Percentiles rank a stretch among this genome's conserved stretches.
Evolutionary conservation across 2,888 invertebrate genomes (phyloP).

Genomic region (Zaprionus lineosus): DNA sequence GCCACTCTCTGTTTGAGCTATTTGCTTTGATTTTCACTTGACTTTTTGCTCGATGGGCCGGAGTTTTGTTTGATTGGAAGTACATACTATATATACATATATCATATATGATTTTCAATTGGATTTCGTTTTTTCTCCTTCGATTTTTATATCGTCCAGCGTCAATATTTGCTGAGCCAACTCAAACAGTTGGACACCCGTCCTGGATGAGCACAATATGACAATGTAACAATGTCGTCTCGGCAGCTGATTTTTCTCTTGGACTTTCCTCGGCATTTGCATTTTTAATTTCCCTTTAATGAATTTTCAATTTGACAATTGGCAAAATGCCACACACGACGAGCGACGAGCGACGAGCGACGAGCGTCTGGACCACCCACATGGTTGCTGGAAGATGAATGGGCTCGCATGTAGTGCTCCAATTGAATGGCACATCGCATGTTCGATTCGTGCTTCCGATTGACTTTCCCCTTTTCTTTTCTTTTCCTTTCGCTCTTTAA

Average conservation of each 20-base stretch:
- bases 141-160: too few species aligned
- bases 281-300: slow-evolving; percentile 80
- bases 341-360: too few species aligned
- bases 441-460: slow-evolving; percentile 41
- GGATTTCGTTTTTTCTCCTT: slow-evolving; percentile 7
- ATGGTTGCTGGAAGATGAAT: slow-evolving; percentile 1
- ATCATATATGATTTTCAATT: slow-evolving; percentile 41
- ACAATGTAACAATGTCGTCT: slow-evolving; percentile 30
- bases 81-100: too few species aligned
- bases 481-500: slow-evolving; percentile 23
- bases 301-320: slow-evolving; percentile 80
- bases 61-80: slow-evolving; percentile 38
- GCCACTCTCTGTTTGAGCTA: slow-evolving; percentile 48
- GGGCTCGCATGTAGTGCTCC: slow-evolving; percentile 30
- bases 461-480: slow-evolving; percentile 63
- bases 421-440: slow-evolving; percentile 31
- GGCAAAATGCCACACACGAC: slow-evolving; percentile 66
- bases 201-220: slow-evolving; percentile 31
- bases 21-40: slow-evolving; percentile 76
- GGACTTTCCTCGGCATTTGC: slow-evolving; percentile 54
- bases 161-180: slow-evolving; percentile 67
- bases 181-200: slow-evolving; percentile 66
- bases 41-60: slow-evolving; percentile 48
- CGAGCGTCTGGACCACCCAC: slow-evolving; percentile 60
- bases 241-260: slow-evolving; percentile 43